These are phyloP conservation scores for Parauchenoglanis ngamensis DNA, from an alignment of 2,797 vertebrate species.

Conservation along the genomic window DNA sequence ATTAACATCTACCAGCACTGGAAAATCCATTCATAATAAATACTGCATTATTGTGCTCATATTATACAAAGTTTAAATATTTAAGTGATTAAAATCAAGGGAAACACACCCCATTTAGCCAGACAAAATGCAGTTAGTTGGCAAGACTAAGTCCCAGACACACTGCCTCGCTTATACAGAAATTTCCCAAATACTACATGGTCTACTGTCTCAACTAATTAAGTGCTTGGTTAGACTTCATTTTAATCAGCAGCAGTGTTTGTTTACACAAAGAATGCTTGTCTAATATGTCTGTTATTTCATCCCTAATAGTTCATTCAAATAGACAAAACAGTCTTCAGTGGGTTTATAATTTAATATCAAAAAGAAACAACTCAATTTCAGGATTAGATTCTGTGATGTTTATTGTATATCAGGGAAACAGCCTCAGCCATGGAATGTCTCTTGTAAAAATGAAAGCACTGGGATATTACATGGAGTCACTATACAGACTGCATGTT, in stretches of 20 bases:
- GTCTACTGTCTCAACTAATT: constrained; percentile 1
- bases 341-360: constrained; percentile 27
- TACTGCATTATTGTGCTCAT: background rate
- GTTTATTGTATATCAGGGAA: constrained; percentile 52
- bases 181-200: constrained; percentile 11
- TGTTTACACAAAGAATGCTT: background rate
- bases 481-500: constrained; percentile 3
- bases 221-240: constrained; percentile 22
- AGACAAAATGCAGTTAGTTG: background rate
- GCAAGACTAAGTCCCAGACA: background rate
- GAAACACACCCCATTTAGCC: background rate
- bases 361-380: constrained; percentile 37
- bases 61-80: background rate
- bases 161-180: background rate
- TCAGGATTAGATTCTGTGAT: constrained; percentile 28
- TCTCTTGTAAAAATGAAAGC: constrained; percentile 39
- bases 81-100: constrained; percentile 22
- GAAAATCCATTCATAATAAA: background rate
- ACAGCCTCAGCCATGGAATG: constrained; percentile 5
- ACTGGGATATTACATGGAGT: constrained; percentile 8
- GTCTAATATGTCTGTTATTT: background rate
- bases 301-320: constrained; percentile 6
- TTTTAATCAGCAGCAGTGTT: constrained; percentile 6
- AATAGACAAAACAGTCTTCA: constrained; percentile 25
- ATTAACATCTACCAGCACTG: background rate